Evolutionary conservation across 2,797 vertebrate genomes (phyloP), one percentile per base, ranked within the genome.

Genomic region (Rhynchotus rufescens): DNA sequence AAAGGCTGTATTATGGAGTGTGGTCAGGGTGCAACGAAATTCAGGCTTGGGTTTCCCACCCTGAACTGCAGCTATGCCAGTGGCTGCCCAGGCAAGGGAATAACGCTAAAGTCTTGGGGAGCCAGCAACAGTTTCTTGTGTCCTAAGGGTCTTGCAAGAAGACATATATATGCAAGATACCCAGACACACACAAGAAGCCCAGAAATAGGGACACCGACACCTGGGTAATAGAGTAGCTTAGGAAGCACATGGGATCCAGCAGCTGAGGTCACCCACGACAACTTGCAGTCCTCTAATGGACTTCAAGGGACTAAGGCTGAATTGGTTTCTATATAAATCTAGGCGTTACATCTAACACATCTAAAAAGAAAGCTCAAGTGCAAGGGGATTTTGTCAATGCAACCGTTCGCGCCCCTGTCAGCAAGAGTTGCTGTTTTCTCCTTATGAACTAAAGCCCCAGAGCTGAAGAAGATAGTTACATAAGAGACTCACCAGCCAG

Each of bases 1-100:
- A 47, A 16, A 73, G 51, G 22, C 49, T 6, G 0, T 25, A n/a
- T n/a, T 11, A 13, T 1, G 5, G 52, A 44, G 8, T 7, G 7
- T 15, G 16, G 28, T 9, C 66, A 52, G 23, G 22, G 11, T 9
- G 4, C 0, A 0, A n/a, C 67, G 32, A 81, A 84, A 75, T 23
- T 13, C 44, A 77, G 51, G 22, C 17, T n/a, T 74, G 7, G 36
- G 23, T 84, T 69, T n/a, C 77, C 38, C 47, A 74, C 0, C 1
- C 5, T 16, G 20, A 26, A 38, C 52, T 65, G 38, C 66, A 77
- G 20, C 56, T 61, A 20, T 23, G 14, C 10, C 45, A 68, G 6
- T 6, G 8, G 6, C 56, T 73, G 13, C 7, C 19, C 36, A 69
- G 36, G 26, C 10, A 71, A 82, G 15, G 4, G 13, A 12, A 49